Conservation (phyloP, 1,140 invertebrate species). For the Heliconius eleuchia region DNA sequence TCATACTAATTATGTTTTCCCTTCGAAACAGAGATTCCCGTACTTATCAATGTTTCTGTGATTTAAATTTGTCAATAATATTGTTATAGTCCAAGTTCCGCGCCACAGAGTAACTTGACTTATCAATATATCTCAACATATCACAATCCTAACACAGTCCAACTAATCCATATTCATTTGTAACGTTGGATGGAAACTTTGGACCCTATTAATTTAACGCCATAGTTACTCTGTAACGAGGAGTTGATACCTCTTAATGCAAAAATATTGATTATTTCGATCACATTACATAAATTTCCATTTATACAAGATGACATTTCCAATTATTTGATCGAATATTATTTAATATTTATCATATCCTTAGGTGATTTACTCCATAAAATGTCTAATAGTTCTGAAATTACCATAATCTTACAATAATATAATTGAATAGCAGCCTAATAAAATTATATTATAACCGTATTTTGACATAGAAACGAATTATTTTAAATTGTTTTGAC, state of each 20-base stretch:
- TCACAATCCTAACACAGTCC: constrained; percentile 73
- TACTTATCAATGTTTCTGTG: constrained; percentile 75
- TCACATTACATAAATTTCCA: constrained; percentile 68
- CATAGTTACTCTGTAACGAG: constrained; percentile 66
- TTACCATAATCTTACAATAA: constrained; percentile 56
- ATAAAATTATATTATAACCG: constrained; percentile 42
- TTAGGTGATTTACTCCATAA: constrained; percentile 57
- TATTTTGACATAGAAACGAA: constrained; percentile 36
- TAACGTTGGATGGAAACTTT: constrained; percentile 75
- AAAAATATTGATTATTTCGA: constrained; percentile 58
- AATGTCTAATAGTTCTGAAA: constrained; percentile 57
- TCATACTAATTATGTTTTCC: constrained; percentile 77
- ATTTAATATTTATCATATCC: constrained; percentile 63
- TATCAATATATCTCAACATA: constrained; percentile 47
- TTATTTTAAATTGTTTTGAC: constrained; percentile 23
- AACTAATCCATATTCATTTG: constrained; percentile 54
- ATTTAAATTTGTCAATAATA: constrained; percentile 28
- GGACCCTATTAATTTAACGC: constrained; percentile 73
- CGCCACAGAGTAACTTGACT: constrained; percentile 65
- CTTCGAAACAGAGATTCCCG: constrained; percentile 78
- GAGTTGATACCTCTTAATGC: constrained; percentile 53
- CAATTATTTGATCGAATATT: constrained; percentile 69
- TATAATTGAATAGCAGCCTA: constrained; percentile 51
- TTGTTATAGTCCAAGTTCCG: constrained; percentile 24
- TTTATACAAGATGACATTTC: constrained; percentile 66